phyloP scores from a whole-genome alignment of 2,113 vertebrate species.

The Psilopogon haemacephalus region DNA sequence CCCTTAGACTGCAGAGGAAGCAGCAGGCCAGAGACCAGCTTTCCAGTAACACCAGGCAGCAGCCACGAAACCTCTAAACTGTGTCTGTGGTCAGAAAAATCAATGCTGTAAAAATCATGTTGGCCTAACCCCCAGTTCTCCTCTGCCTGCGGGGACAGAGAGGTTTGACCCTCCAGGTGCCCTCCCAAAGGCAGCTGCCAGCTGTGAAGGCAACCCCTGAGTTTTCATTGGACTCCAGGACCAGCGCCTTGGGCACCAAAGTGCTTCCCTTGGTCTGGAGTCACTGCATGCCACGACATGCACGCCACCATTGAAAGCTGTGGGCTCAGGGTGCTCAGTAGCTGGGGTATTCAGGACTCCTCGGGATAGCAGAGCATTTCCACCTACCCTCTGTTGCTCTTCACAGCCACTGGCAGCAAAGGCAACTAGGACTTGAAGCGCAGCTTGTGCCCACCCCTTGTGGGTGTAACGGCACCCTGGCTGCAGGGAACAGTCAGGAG shows the following conservation, averaged over 20 bases:
- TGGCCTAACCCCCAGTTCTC: background rate
- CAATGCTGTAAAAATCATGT: background rate
- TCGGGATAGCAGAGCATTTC: background rate
- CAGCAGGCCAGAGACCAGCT: background rate
- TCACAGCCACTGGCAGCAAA: background rate
- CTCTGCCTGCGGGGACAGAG: background rate
- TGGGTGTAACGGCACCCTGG: background rate
- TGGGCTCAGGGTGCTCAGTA: background rate
- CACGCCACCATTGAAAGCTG: background rate
- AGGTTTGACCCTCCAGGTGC: background rate
- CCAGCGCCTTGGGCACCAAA: background rate
- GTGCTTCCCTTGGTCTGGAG: background rate
- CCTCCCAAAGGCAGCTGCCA: background rate
- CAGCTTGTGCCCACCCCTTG: background rate
- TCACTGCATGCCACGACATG: background rate
- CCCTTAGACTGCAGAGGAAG: background rate
- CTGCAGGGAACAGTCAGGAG: background rate
- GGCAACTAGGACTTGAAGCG: background rate
- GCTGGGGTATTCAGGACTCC: background rate
- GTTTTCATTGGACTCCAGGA: background rate
- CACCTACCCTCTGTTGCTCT: background rate
- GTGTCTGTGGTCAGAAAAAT: background rate
- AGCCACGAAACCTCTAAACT: constrained; percentile 12
- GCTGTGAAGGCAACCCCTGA: fast-evolving
- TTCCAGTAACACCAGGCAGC: constrained; percentile 32